phyloP scores from a whole-genome alignment of 2,113 vertebrate species.

The Alces alces region DNA sequence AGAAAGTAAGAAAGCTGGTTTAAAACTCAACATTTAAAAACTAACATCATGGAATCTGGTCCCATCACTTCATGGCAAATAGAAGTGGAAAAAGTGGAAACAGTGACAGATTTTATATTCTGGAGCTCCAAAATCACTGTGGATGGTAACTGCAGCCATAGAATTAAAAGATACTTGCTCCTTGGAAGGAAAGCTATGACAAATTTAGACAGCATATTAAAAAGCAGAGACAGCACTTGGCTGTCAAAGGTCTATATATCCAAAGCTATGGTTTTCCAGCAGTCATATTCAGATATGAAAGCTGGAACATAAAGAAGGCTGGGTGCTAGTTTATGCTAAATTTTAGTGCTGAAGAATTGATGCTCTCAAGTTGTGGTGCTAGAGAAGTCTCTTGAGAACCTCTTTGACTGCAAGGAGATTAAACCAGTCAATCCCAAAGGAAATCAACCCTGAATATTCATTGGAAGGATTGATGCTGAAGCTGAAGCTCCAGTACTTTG shows the following conservation, averaged over 20 bases:
- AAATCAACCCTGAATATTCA: neutral
- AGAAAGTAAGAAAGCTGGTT: neutral
- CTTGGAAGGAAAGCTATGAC: neutral
- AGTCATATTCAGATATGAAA: neutral
- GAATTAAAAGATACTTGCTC: neutral
- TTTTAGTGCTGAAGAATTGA: neutral
- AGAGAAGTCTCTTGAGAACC: neutral
- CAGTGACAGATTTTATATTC: neutral
- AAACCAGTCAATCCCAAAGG: neutral
- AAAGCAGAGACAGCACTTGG: neutral
- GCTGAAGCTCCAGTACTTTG: neutral
- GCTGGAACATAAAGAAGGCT: neutral
- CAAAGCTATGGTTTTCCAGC: neutral
- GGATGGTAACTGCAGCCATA: neutral
- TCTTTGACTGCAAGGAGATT: neutral
- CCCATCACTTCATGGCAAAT: neutral
- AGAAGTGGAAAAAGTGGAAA: neutral
- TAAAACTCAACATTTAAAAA: neutral
- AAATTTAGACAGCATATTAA: neutral
- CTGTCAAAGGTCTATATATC: too few relatives aligned
- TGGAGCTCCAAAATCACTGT: neutral
- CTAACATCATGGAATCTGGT: neutral
- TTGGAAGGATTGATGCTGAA: neutral
- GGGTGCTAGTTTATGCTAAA: neutral
- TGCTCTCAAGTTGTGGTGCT: neutral